phyloP scores from a whole-genome alignment of 2,888 invertebrate species.

The Euplexia lucipara region DNA sequence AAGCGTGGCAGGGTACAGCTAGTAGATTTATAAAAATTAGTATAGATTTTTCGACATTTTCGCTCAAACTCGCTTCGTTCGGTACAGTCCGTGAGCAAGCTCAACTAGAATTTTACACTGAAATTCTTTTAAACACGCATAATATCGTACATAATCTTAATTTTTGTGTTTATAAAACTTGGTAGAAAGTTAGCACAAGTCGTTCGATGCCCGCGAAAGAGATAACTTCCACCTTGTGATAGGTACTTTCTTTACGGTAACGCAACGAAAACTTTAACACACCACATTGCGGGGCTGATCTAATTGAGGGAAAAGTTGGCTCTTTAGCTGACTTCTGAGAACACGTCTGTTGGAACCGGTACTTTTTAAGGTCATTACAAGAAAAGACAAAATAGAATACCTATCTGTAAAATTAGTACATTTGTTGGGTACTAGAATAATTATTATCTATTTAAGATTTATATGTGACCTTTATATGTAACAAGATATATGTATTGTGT shows the following conservation, averaged over 20 bases:
- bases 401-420: too few relatives aligned
- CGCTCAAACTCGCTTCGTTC: too few relatives aligned
- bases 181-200: conserved; percentile 35
- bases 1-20: too few relatives aligned
- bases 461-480: too few relatives aligned
- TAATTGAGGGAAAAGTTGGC: conserved; percentile 47
- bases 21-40: too few relatives aligned
- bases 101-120: neutral
- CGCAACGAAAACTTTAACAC: conserved; percentile 54
- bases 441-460: too few relatives aligned
- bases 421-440: too few relatives aligned
- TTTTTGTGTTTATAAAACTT: conserved; percentile 33
- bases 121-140: neutral
- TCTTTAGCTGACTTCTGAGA: conserved; percentile 4
- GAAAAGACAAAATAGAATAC: too few relatives aligned
- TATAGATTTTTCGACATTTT: too few relatives aligned
- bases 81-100: too few relatives aligned
- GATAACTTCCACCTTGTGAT: conserved; percentile 39
- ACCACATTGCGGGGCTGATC: conserved; percentile 38
- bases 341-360: neutral
- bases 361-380: conserved; percentile 9
- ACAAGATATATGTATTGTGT: too few relatives aligned
- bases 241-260: conserved; percentile 34
- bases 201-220: conserved; percentile 19
- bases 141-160: conserved; percentile 11